Evolutionary conservation across 2,113 vertebrate species (phyloP).

Genomic region (Hoplias malabaricus): DNA sequence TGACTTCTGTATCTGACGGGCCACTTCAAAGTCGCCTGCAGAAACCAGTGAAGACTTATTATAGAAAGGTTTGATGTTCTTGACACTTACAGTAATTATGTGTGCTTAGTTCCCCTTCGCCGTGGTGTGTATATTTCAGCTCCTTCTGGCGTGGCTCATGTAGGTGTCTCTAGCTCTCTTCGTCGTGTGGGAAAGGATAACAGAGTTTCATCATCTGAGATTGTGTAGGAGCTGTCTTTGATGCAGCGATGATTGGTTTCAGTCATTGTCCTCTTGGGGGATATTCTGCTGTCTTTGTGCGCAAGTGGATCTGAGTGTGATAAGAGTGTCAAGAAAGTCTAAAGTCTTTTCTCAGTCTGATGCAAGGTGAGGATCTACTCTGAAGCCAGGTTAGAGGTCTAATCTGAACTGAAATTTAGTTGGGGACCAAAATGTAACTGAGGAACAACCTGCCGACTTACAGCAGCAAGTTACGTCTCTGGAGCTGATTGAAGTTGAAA

Average conservation of each 20-base stretch:
- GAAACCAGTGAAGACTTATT: background rate
- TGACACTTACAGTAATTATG: conserved; percentile 17
- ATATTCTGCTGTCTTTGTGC: background rate
- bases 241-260: conserved; percentile 21
- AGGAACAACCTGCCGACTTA: background rate
- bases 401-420: background rate
- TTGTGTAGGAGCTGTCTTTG: conserved; percentile 26
- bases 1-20: background rate
- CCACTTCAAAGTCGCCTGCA: background rate
- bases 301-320: conserved; percentile 1
- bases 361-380: background rate
- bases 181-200: conserved; percentile 13
- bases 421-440: no score
- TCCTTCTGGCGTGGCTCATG: background rate
- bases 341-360: background rate
- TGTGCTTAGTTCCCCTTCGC: background rate
- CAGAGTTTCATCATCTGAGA: conserved; percentile 3
- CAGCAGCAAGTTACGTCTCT: background rate
- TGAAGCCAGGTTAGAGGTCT: background rate
- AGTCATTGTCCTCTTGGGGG: background rate
- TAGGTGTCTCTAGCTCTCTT: background rate
- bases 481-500: no score
- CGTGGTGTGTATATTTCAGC: conserved; percentile 16
- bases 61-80: conserved; percentile 12
- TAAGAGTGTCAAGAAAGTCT: background rate